Base-by-base conservation (phyloP, 2,113 vertebrate genomes). In the Nesoenas mayeri region DNA sequence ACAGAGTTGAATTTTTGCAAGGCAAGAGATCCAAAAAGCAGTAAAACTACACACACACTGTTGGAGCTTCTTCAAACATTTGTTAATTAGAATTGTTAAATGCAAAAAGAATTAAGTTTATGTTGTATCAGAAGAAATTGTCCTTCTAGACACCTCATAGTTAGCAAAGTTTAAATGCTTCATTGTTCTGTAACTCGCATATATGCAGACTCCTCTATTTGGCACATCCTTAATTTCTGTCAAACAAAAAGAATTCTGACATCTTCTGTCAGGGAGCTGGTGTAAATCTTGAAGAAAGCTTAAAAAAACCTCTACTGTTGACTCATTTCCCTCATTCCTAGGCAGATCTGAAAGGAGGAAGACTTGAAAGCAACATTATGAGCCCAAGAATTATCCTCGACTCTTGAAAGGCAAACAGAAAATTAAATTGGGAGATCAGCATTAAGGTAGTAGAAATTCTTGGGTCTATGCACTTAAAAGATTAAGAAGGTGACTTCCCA, bases 251-350 rank as follows among this genome's bases (percentile, higher is more conserved):
- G 89, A 73, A 92, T 93, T 81, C 40, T 66, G 77, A 83, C 84
- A 89, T 94, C 83, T 94, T 92, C 91, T 91, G 80, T 84, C 91
- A 94, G 87, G 77, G 85, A 93, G 82, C 79, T 92, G 87, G 83
- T 78, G 78, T 69, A 92, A 79, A 88, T 80, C 84, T 77, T 70
- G 91, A 89, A 80, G 81, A 71, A 95, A 71, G 67, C 82, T 85
- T 96, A 88, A 96, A 97, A 96, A 96, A 85, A 53, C 67, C 79
- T 95, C 70, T 61, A 29, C 83, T 91, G 96, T 96, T 97, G 88
- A 94, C 89, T 97, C 91, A 97, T 94, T 96, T 96, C 96, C 92
- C 94, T 97, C 81, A 88, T 90, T 95, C 79, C 88, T 74, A 87
- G 70, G 79, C 93, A 94, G 94, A 93, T 85, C 81, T 89, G 91